phyloP scores from a whole-genome alignment of 2,113 vertebrate species.

The Ceyx margarethae region DNA sequence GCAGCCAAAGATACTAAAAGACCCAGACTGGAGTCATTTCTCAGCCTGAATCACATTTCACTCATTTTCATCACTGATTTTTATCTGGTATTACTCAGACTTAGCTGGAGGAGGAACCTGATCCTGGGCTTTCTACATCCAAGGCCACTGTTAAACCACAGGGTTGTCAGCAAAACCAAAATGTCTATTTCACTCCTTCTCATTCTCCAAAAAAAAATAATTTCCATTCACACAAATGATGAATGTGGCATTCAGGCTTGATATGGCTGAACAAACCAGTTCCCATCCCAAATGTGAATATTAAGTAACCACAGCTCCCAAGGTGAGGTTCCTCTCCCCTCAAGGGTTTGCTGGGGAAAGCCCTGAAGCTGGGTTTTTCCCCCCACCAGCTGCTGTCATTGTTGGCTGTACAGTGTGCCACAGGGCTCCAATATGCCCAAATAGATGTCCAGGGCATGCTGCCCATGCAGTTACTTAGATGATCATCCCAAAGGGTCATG shows the following conservation, averaged over 20 bases:
- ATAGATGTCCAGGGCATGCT: rapidly evolving
- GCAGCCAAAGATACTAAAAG: background rate
- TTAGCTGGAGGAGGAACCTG: background rate
- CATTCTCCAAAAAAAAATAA: background rate
- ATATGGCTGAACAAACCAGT: background rate
- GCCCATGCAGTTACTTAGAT: rapidly evolving
- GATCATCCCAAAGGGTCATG: background rate
- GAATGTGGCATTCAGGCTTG: background rate
- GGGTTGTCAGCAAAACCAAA: background rate
- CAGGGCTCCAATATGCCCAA: rapidly evolving
- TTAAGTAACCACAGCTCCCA: rapidly evolving
- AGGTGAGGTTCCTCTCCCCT: background rate
- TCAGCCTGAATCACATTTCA: background rate
- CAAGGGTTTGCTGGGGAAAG: background rate
- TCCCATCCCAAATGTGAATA: rapidly evolving
- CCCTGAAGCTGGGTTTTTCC: background rate
- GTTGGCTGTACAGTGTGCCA: background rate
- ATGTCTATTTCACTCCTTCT: background rate
- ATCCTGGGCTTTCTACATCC: background rate
- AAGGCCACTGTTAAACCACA: background rate
- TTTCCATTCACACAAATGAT: background rate
- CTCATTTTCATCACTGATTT: background rate
- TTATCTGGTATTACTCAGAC: background rate
- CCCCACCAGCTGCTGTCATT: rapidly evolving
- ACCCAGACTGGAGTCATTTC: background rate